Evolutionary conservation across 2,113 vertebrate genomes (phyloP).

Genomic region (Eclectus roratus): DNA sequence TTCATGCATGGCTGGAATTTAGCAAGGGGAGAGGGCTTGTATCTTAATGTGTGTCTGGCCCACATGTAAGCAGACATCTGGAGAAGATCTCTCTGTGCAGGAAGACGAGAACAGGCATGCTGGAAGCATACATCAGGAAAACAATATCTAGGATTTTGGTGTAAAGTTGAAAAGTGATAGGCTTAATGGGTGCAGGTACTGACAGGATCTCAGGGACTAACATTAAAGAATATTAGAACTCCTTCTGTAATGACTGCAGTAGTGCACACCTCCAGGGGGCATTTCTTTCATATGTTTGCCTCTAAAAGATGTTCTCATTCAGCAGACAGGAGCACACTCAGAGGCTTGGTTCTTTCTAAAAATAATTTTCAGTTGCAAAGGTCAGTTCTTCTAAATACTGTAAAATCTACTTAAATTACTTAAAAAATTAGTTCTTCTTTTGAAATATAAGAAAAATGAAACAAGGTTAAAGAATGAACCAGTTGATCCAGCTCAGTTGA

Average conservation of each 20-base stretch:
- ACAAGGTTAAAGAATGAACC: not conserved
- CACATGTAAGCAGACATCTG: not conserved
- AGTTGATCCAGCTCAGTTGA: not conserved
- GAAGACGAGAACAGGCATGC: conserved; percentile 30
- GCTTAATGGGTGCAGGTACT: conserved; percentile 51
- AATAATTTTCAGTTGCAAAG: not conserved
- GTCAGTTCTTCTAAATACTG: not conserved
- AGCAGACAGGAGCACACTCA: not conserved
- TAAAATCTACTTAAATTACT: not conserved
- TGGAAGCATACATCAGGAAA: conserved; percentile 2
- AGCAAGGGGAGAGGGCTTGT: not conserved
- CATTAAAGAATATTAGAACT: conserved; percentile 19
- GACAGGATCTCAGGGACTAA: conserved; percentile 29
- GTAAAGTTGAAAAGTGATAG: conserved; percentile 58
- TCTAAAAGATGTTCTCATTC: not conserved
- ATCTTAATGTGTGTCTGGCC: not conserved
- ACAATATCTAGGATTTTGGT: conserved; percentile 46
- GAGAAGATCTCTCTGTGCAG: not conserved
- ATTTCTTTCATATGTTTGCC: conserved; percentile 11
- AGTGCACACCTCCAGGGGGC: conserved; percentile 4
- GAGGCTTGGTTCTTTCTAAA: not conserved
- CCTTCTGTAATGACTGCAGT: not conserved
- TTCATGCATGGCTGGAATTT: not conserved
- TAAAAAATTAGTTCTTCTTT: not conserved
- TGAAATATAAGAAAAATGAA: not conserved